Percentiles rank a stretch among this genome's conserved stretches.
Conservation (phyloP, 1,140 invertebrate genomes). For the Oryzaephilus surinamensis region DNA sequence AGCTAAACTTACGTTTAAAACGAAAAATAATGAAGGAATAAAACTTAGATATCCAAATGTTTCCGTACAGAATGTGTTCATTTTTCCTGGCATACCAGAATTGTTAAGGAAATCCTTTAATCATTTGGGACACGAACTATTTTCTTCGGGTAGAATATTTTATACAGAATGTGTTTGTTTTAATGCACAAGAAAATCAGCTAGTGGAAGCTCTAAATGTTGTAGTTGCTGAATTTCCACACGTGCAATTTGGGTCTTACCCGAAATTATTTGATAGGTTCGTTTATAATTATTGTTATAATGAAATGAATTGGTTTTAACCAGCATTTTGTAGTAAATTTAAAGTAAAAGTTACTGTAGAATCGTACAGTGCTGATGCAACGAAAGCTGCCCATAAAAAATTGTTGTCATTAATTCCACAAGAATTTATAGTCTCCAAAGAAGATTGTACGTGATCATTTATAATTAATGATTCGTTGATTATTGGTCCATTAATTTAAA, state of each 20-base stretch:
- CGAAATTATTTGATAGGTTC: slow-evolving; percentile 38
- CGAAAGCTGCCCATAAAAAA: too few species aligned
- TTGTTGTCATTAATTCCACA: too few species aligned
- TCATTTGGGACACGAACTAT: slow-evolving; percentile 32
- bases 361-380: too few species aligned
- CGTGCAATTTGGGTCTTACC: slow-evolving; percentile 44
- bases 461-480: too few species aligned
- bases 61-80: slow-evolving; percentile 58
- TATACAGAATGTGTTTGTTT: slow-evolving; percentile 37
- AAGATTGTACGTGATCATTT: too few species aligned
- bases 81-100: slow-evolving; percentile 68
- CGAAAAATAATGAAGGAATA: too few species aligned
- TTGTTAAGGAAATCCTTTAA: slow-evolving; percentile 51
- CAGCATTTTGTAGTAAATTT: too few species aligned
- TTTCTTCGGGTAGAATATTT: slow-evolving; percentile 35
- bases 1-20: slow-evolving; percentile 37
- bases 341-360: too few species aligned
- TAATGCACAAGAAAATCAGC: slow-evolving; percentile 38
- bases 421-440: too few species aligned
- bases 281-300: too few species aligned
- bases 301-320: too few species aligned
- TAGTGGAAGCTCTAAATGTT: slow-evolving; percentile 35
- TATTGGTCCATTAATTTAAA: too few species aligned
- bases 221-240: slow-evolving; percentile 39
- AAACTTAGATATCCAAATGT: slow-evolving; percentile 57